A percentile compares a stretch with the other conserved stretches of the same genome.
phyloP scores from a whole-genome alignment of 2,113 vertebrate species.

The Daphoenositta chrysoptera region DNA sequence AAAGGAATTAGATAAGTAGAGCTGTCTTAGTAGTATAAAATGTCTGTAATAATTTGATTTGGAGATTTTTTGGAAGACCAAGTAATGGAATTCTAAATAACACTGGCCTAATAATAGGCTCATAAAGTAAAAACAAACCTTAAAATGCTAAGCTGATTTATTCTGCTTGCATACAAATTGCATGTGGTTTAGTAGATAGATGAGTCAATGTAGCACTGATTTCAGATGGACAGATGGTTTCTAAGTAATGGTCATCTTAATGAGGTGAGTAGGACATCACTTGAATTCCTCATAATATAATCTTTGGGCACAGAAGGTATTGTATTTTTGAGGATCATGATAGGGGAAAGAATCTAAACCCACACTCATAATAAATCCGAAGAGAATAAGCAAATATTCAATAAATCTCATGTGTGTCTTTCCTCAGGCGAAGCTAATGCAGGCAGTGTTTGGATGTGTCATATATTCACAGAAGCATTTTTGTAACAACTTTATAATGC shows the following conservation, averaged over 20 bases:
- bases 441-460: background rate
- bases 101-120: conserved; percentile 65
- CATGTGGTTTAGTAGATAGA: conserved; percentile 35
- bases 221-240: conserved; percentile 54
- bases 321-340: background rate
- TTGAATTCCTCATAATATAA: background rate
- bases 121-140: conserved; percentile 33
- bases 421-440: background rate
- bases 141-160: conserved; percentile 55
- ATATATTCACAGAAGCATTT: background rate
- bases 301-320: background rate
- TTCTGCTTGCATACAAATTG: conserved; percentile 68
- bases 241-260: conserved; percentile 55
- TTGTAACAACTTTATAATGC: background rate
- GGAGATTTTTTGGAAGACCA: background rate
- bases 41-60: background rate
- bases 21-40: background rate
- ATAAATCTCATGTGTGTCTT: background rate
- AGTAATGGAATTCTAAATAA: conserved; percentile 71
- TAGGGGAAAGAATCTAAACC: background rate
- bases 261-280: conserved; percentile 30
- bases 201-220: conserved; percentile 24
- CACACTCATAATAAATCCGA: background rate
- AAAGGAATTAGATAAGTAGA: background rate
- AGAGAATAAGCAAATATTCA: background rate